Conservation (phyloP, 2,888 invertebrate species). For the Zootermopsis nevadensis region DNA sequence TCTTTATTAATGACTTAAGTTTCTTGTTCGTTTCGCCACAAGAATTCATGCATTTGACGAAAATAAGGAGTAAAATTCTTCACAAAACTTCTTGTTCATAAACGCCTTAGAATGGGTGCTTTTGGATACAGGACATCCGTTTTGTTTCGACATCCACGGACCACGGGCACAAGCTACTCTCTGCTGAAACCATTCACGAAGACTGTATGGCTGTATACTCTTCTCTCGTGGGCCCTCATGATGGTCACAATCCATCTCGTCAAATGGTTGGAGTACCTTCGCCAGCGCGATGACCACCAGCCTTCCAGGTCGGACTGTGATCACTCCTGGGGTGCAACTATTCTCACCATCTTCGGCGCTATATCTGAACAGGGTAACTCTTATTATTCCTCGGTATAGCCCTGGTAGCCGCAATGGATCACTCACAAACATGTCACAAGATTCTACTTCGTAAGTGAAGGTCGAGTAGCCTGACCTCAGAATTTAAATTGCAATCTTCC, state of each 20-base stretch:
- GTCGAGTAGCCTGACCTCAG: no score
- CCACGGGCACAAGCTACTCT: neutral
- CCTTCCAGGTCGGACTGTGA: neutral
- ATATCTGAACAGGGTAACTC: constrained; percentile 28
- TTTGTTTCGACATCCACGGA: neutral
- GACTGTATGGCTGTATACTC: neutral
- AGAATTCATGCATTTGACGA: no score
- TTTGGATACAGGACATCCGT: neutral
- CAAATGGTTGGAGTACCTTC: neutral
- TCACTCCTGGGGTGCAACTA: constrained; percentile 7
- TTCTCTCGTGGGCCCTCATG: constrained; percentile 12
- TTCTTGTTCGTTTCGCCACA: no score
- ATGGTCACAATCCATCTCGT: neutral
- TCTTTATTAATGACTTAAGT: no score
- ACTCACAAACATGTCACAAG: no score
- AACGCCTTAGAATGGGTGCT: no score
- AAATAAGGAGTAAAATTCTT: no score
- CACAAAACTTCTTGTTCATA: no score
- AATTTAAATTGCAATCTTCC: no score
- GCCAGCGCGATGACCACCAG: neutral
- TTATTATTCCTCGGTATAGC: no score
- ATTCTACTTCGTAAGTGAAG: no score
- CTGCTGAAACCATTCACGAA: constrained; percentile 17
- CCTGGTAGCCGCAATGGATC: no score
- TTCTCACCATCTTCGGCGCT: neutral